phyloP scores from a whole-genome alignment of 2,888 invertebrate species.

The Hermodice carunculata region DNA sequence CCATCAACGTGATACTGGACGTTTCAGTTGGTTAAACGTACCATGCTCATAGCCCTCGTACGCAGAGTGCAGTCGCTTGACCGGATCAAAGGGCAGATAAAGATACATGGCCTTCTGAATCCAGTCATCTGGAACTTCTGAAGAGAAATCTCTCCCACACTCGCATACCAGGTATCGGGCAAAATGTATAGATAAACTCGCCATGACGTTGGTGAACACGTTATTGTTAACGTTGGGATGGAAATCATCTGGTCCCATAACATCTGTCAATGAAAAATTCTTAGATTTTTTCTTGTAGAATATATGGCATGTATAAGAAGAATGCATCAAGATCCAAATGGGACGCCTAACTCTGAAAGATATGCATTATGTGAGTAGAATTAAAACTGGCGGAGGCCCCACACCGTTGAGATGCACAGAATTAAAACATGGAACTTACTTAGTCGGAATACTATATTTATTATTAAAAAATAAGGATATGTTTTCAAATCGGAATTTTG shows the following conservation, averaged over 20 bases:
- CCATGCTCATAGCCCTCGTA: conserved; percentile 37
- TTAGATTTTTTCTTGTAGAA: background rate
- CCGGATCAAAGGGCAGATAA: conserved; percentile 42
- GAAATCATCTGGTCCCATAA: conserved; percentile 45
- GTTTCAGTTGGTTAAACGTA: background rate
- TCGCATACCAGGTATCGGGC: conserved; percentile 29
- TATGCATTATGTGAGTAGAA: too few relatives aligned
- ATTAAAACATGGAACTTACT: too few relatives aligned
- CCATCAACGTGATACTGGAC: too few relatives aligned
- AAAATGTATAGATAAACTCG: conserved; percentile 45
- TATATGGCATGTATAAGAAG: background rate
- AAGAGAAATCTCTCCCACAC: conserved; percentile 3
- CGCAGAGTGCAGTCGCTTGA: conserved; percentile 40
- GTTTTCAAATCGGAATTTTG: too few relatives aligned
- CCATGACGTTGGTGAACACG: conserved; percentile 41
- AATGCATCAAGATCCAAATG: background rate
- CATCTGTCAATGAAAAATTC: conserved; percentile 22
- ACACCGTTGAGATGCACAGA: too few relatives aligned
- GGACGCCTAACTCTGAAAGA: background rate
- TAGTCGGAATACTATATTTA: too few relatives aligned
- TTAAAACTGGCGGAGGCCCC: too few relatives aligned
- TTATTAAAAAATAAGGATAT: too few relatives aligned
- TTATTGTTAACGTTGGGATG: conserved; percentile 43
- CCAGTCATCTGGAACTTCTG: conserved; percentile 41
- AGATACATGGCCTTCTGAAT: conserved; percentile 44